These are phyloP conservation scores for Montipora foliosa DNA, from an alignment of 64 coral and sea anemone genomes.

Conservation along the genomic window DNA sequence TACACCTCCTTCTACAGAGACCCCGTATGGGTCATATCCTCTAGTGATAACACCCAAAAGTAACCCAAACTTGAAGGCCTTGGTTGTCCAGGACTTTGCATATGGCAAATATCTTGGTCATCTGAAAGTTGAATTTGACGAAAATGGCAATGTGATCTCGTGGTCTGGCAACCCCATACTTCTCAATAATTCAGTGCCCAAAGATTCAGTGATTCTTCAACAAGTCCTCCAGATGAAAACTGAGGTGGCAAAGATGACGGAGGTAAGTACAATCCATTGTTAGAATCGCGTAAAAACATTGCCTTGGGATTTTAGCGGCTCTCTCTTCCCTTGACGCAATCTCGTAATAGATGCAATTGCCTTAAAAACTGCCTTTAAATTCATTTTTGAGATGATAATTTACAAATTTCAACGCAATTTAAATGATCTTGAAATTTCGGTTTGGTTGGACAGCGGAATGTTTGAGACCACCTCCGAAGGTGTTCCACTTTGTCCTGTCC, in stretches of 20 bases:
- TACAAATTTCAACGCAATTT: too few species aligned
- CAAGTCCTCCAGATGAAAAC: conserved; percentile 42
- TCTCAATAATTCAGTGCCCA: conserved; percentile 51
- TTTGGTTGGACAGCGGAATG: too few species aligned
- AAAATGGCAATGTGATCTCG: conserved; percentile 60
- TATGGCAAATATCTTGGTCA: conserved; percentile 81
- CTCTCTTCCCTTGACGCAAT: too few species aligned
- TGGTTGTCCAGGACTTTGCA: conserved; percentile 77
- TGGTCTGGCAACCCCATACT: conserved; percentile 90
- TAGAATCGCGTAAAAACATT: too few species aligned
- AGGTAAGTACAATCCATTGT: neutral
- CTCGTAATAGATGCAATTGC: too few species aligned
- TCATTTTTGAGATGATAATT: too few species aligned
- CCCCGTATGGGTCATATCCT: conserved; percentile 82
- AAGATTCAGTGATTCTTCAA: conserved; percentile 23
- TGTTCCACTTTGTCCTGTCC: too few species aligned
- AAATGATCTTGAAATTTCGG: too few species aligned
- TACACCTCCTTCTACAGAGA: conserved; percentile 61
- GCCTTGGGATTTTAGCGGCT: too few species aligned
- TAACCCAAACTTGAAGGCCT: conserved; percentile 48
- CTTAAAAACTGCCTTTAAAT: too few species aligned
- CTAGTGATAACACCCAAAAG: conserved; percentile 51
- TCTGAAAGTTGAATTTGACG: conserved; percentile 76
- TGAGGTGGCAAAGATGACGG: conserved; percentile 3
- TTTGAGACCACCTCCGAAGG: too few species aligned